A percentile compares a stretch with the other conserved stretches of the same genome.
phyloP scores from a whole-genome alignment of 2,888 invertebrate species.

The Agrochola lychnidis region DNA sequence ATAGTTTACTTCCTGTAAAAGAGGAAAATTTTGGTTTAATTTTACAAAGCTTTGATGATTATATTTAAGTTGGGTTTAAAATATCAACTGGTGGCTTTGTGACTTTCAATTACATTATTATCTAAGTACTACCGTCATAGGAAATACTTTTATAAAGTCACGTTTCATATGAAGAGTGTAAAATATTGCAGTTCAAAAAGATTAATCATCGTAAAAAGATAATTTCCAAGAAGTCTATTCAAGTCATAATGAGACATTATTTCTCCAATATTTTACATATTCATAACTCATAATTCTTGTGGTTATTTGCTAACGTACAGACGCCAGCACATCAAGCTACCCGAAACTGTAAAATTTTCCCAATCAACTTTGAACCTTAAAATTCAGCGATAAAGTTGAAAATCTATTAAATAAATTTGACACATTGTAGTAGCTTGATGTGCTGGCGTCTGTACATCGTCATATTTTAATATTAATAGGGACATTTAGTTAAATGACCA shows the following conservation, averaged over 20 bases:
- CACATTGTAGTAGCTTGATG: too few relatives aligned
- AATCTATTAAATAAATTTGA: too few relatives aligned
- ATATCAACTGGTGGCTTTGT: slow-evolving; percentile 13
- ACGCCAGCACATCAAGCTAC: too few relatives aligned
- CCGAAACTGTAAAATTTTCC: too few relatives aligned
- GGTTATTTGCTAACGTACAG: slow-evolving; percentile 31
- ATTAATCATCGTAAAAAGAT: slow-evolving; percentile 3
- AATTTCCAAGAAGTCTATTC: slow-evolving; percentile 1
- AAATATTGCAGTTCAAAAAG: neutral
- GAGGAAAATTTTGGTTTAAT: slow-evolving; percentile 11
- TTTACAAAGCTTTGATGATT: slow-evolving; percentile 6
- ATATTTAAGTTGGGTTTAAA: slow-evolving; percentile 9
- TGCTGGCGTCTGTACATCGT: too few relatives aligned
- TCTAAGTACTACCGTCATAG: neutral
- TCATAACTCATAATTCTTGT: slow-evolving; percentile 23
- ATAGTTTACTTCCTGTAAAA: slow-evolving; percentile 79
- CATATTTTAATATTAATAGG: slow-evolving; percentile 43
- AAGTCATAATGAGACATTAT: slow-evolving; percentile 16
- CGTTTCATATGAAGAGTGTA: neutral
- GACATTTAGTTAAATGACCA: slow-evolving; percentile 24
- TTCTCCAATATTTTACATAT: slow-evolving; percentile 33
- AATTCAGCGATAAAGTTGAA: too few relatives aligned
- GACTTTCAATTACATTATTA: neutral
- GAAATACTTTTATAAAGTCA: neutral
- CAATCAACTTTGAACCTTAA: too few relatives aligned